phyloP scores from a whole-genome alignment of 2,113 vertebrate species.

The Delphinapterus leucas region DNA sequence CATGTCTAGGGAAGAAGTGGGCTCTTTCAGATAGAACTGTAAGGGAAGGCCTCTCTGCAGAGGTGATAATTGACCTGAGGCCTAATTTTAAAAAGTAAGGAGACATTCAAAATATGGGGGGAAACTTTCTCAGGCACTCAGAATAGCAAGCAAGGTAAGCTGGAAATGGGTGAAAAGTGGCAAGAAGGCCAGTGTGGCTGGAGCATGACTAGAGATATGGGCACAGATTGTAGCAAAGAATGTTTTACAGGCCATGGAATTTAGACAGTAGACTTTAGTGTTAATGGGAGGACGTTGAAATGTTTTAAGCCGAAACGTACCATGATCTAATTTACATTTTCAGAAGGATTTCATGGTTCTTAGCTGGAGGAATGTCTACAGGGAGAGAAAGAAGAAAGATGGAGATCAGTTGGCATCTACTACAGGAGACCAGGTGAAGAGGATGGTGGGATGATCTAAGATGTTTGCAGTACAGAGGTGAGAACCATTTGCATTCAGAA shows the following conservation, averaged over 20 bases:
- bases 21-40: neutral
- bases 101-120: neutral
- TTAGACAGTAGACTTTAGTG: neutral
- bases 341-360: neutral
- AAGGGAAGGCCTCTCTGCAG: neutral
- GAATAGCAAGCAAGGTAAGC: neutral
- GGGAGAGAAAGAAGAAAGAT: neutral
- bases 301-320: neutral
- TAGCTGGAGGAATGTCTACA: neutral
- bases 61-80: neutral
- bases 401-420: neutral
- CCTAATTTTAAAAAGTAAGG: neutral
- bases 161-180: neutral
- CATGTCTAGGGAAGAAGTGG: neutral
- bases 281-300: neutral
- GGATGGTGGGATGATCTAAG: neutral
- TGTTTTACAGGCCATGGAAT: neutral
- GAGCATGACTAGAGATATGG: neutral
- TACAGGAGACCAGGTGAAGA: neutral
- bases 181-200: neutral
- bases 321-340: neutral
- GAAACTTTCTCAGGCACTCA: neutral
- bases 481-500: neutral
- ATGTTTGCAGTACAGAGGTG: neutral
- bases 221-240: neutral